Evolutionary conservation across 1,140 invertebrate species (phyloP), one percentile per base, ranked within the genome.

Genomic region (Drosophila lacteicornis): DNA sequence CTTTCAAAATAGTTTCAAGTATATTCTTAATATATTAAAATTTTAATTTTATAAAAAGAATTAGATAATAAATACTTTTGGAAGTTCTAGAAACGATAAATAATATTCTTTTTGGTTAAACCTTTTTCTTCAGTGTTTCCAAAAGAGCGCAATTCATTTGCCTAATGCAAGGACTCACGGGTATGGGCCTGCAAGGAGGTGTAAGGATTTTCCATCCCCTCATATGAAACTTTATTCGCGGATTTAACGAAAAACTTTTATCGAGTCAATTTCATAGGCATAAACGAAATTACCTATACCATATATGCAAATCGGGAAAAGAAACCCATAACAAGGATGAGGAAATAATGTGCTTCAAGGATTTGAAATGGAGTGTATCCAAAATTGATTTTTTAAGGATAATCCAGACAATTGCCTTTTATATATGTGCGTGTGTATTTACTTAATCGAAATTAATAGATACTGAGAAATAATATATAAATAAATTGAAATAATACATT

Each of bases 161-260:
- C 85, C 69, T 88, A 88, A 88, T 88, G 84, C 85, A 57, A 51
- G 46, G 69, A 59, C 68, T 77, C 58, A 68, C 47, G 13, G 17
- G 13, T 30, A 27, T n/a, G 47, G 25, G 30, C 51, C 51, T 53
- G 9, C 6, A n/a, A 15, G 25, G 36, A 56, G 59, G 63, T 25
- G 53, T 47, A 53, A 57, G 38, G 27, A 86, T 49, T 59, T 73
- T 74, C 47, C 63, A 53, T 63, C 46, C 62, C 58, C 69, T 90
- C 69, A 67, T 75, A 84, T 71, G 62, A 53, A 88, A 84, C 65
- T 80, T 87, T 88, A 88, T 88, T 61, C 68, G 47, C 50, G 74
- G 81, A 81, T 70, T 85, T 90, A 49, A 25, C 8, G 22, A 43
- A 49, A 53, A 70, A 73, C 45, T 86, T 85, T 81, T 61, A 75